These are phyloP conservation scores for Lasioglossum vierecki DNA, from an alignment of 2,888 invertebrate species.

Conservation along the genomic window DNA sequence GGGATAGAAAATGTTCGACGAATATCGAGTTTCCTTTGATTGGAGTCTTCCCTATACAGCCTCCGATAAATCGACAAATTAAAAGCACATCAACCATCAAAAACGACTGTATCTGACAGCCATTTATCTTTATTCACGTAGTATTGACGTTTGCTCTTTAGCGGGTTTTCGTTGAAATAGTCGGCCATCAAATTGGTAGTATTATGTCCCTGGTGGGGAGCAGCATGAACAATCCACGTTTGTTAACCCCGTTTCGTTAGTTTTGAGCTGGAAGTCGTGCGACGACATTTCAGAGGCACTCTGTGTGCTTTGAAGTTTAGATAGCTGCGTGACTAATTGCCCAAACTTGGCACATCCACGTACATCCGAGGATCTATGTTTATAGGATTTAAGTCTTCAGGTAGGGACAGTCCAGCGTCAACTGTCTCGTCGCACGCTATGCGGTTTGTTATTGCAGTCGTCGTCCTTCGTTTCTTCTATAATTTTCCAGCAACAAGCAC, in stretches of 20 bases:
- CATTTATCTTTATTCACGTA: neutral
- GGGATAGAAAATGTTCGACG: neutral
- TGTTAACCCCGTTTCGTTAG: neutral
- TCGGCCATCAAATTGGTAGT: slow-evolving; percentile 1
- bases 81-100: neutral
- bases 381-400: slow-evolving; percentile 10
- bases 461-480: neutral
- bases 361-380: slow-evolving; percentile 14
- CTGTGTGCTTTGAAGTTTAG: slow-evolving; percentile 15
- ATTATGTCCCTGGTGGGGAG: neutral
- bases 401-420: neutral
- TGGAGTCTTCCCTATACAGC: neutral
- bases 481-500: neutral
- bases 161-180: neutral
- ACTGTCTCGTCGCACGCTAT: neutral
- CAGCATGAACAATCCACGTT: neutral
- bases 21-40: neutral
- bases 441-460: neutral
- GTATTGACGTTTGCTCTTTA: neutral
- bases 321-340: slow-evolving; percentile 35
- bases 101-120: neutral
- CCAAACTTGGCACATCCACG: slow-evolving; percentile 11
- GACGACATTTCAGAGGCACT: neutral
- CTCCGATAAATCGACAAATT: neutral
- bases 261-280: slow-evolving; percentile 16